Evolutionary conservation across 2,888 invertebrate genomes (phyloP).

Genomic region (Ornithoptera alexandrae): DNA sequence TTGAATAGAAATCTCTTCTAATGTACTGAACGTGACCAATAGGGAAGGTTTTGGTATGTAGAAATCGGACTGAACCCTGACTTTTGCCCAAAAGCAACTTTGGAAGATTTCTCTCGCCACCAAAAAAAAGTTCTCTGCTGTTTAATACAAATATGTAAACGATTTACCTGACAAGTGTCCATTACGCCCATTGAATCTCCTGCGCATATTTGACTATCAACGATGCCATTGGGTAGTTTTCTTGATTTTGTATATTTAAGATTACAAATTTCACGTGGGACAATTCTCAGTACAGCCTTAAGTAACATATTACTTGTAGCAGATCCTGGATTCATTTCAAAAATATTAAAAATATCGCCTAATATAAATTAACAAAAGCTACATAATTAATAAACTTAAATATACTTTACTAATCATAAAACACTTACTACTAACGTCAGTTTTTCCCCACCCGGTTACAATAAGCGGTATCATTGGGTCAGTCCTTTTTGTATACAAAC

Average conservation of each 20-base stretch:
- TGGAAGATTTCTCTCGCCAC: too few relatives aligned
- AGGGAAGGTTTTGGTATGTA: too few relatives aligned
- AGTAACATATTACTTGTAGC: slow-evolving; percentile 15
- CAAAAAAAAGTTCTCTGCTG: neutral
- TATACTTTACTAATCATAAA: neutral
- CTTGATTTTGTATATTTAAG: neutral
- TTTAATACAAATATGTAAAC: neutral
- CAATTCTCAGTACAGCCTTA: slow-evolving; percentile 13
- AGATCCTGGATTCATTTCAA: slow-evolving; percentile 7
- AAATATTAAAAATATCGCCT: neutral
- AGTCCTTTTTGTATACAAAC: slow-evolving; percentile 17
- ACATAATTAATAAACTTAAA: neutral
- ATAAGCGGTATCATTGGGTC: slow-evolving; percentile 21
- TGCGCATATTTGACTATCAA: slow-evolving; percentile 20
- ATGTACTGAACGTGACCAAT: too few relatives aligned
- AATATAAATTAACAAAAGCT: too few relatives aligned
- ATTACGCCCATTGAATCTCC: neutral
- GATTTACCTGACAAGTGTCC: slow-evolving; percentile 25
- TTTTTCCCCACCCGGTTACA: slow-evolving; percentile 30
- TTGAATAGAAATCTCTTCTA: too few relatives aligned
- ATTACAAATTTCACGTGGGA: slow-evolving; percentile 17
- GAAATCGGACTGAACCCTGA: too few relatives aligned
- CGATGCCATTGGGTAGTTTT: slow-evolving; percentile 16
- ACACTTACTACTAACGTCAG: slow-evolving; percentile 22
- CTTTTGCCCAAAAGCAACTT: too few relatives aligned